Conservation (phyloP, 2,888 invertebrate genomes). For the Caenorhabditis parvicauda region DNA sequence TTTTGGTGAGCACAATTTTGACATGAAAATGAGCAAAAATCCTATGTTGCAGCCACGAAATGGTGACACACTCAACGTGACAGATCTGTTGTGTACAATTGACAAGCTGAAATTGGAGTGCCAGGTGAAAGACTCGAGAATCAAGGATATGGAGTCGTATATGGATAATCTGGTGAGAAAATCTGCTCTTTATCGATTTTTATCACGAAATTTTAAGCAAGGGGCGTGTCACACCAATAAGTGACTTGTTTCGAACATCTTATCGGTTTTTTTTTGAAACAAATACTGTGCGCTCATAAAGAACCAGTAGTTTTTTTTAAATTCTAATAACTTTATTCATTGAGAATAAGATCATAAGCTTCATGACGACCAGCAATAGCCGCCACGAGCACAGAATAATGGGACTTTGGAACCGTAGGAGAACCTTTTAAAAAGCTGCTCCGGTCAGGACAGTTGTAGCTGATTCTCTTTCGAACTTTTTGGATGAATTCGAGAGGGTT, state of each 20-base stretch:
- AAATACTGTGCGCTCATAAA: not conserved
- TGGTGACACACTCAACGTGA: constrained; percentile 14
- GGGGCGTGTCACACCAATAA: not conserved
- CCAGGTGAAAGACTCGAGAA: constrained; percentile 42
- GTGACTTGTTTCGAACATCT: not conserved
- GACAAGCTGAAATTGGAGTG: constrained; percentile 51
- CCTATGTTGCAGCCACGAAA: constrained; percentile 2
- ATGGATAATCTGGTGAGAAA: constrained; percentile 63
- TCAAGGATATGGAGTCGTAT: constrained; percentile 40
- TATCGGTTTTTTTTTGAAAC: not conserved
- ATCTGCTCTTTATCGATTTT: not conserved
- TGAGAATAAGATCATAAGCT: too few relatives aligned
- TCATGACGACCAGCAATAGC: too few relatives aligned
- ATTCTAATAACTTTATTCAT: too few relatives aligned
- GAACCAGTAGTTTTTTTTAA: too few relatives aligned
- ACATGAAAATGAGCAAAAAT: not conserved
- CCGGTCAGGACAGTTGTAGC: too few relatives aligned
- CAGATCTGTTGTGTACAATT: constrained; percentile 46
- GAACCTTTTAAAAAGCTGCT: too few relatives aligned
- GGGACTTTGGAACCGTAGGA: too few relatives aligned
- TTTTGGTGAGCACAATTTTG: not conserved
- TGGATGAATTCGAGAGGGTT: too few relatives aligned
- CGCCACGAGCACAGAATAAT: too few relatives aligned
- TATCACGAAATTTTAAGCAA: not conserved
- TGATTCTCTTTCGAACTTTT: too few relatives aligned